Base-by-base conservation (phyloP, 1,140 invertebrate genomes). In the Phymorhynchus buccinoides region DNA sequence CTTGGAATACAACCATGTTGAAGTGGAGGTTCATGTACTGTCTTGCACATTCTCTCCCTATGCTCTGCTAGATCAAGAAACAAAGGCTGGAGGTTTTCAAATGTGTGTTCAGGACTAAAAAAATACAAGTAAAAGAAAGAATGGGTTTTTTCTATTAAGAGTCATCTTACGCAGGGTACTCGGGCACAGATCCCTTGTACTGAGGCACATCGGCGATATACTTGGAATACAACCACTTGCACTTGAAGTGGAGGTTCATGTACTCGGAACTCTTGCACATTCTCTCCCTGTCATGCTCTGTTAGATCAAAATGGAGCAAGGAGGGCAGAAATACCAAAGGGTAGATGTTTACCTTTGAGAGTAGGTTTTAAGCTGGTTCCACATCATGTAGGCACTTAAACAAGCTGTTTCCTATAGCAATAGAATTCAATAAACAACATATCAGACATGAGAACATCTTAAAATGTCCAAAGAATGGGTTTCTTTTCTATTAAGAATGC, bases 1-100 rank as follows among this genome's bases (percentile, higher is more conserved):
- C 92, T 99, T 99, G 88, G 97, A 98, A 93, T 99, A 98, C 80
- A 99, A 95, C 97, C 98, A 99, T 95, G 99, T 98, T 98, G 94
- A 99, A 99, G 94, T 99, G 99, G 14, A 99, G 95, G 94, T 99
- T 99, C 98, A 99, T 99, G 93, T 99, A 99, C 78, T 97, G 97
- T 99, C 94, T 98, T 99, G 95, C 98, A 99, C 1, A 97, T 95
- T 83, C 98, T 95, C 91, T 97, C 97, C 90, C 98, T 96, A 92
- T 99, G 99, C 93, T n/a, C n/a, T n/a, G n/a, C n/a, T n/a, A n/a
- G n/a, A n/a, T n/a, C n/a, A n/a, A n/a, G n/a, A n/a, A n/a, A n/a
- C n/a, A n/a, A n/a, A n/a, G n/a, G n/a, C n/a, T n/a, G n/a, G n/a
- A n/a, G n/a, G n/a, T n/a, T n/a, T n/a, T n/a, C n/a, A n/a, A n/a